Evolutionary conservation across 2,888 invertebrate species (phyloP), one percentile per base, ranked within the genome.

Genomic region (Tenthredo livida): DNA sequence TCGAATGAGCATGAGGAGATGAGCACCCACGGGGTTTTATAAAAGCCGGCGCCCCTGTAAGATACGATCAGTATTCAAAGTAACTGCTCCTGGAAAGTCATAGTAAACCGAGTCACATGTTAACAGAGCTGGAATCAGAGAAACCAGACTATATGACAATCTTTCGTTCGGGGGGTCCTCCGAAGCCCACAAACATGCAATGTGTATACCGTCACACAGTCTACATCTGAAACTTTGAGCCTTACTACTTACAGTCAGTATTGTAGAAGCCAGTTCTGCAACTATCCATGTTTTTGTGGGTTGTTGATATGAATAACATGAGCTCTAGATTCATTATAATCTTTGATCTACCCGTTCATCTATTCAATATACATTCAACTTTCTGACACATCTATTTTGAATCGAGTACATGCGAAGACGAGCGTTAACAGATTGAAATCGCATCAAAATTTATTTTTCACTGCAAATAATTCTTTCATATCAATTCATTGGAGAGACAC

Each of bases 71-170:
- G 72, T 72, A 72, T 72, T 72, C 37, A 40, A 72, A 37, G 40
- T 72, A 5, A 72, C 70, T 70, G 70, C 40, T 72, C 72, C n/a
- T 37, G 40, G 72, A 72, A 0, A 72, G 37, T 37, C 29, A 72
- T 40, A 72, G 72, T 72, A n/a, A 72, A 72, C 72, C 37, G n/a
- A 72, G 17, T 72, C 40, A 72, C 37, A 37, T 72, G 72, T 72
- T 40, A 15, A 72, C 37, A 12, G 72, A 72, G 37, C 37, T 72
- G 40, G 37, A 72, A 72, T 72, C 72, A 72, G 72, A 72, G 70
- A 37, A 72, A 72, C 70, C 40, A 37, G n/a, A 72, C 25, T 15
- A 72, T 40, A 72, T 40, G 37, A 72, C 5, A 72, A 72, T 72
- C 21, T 40, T 72, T 7, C 6, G 72, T 37, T 72, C 72, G 7